Evolutionary conservation across 2,797 vertebrate genomes (phyloP).

Genomic region (Aeoliscus strigatus): DNA sequence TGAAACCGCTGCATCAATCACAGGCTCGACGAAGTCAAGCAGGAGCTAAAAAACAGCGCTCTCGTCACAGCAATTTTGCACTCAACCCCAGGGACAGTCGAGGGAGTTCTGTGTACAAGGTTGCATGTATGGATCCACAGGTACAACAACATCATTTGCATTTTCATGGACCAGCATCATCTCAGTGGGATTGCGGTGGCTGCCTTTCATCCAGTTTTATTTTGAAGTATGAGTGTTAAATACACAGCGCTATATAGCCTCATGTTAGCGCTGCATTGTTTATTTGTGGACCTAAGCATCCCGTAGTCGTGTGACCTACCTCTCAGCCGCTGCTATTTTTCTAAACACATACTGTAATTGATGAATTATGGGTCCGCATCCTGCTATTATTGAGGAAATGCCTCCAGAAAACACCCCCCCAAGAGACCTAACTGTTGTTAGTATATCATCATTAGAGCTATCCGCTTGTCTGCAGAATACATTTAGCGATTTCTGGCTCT

Average conservation of each 20-base stretch:
- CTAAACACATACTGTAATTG: slow-evolving; percentile 59
- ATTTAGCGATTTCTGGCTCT: slow-evolving; percentile 48
- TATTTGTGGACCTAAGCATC: slow-evolving; percentile 56
- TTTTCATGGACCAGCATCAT: slow-evolving; percentile 32
- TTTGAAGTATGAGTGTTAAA: slow-evolving; percentile 26
- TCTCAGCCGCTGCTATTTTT: slow-evolving; percentile 54
- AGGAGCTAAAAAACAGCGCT: slow-evolving; percentile 48
- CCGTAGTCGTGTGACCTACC: slow-evolving; percentile 50
- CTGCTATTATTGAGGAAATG: slow-evolving; percentile 67
- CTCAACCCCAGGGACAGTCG: slow-evolving; percentile 27
- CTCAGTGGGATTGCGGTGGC: slow-evolving; percentile 43
- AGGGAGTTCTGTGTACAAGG: slow-evolving; percentile 14
- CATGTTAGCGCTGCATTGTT: slow-evolving; percentile 39
- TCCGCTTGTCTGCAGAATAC: slow-evolving; percentile 61
- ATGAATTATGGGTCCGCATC: slow-evolving; percentile 64
- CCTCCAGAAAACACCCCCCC: slow-evolving; percentile 57
- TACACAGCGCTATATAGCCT: slow-evolving; percentile 22
- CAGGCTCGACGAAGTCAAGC: slow-evolving; percentile 45
- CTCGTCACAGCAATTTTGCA: slow-evolving; percentile 52
- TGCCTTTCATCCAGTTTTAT: slow-evolving; percentile 27
- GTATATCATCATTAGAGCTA: slow-evolving; percentile 65
- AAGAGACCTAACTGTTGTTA: slow-evolving; percentile 60
- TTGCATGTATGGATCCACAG: slow-evolving; percentile 10
- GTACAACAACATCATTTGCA: slow-evolving; percentile 39
- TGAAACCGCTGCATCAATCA: slow-evolving; percentile 60